Evolutionary conservation across 2,113 vertebrate species (phyloP).

Genomic region (Saguinus imperator): DNA sequence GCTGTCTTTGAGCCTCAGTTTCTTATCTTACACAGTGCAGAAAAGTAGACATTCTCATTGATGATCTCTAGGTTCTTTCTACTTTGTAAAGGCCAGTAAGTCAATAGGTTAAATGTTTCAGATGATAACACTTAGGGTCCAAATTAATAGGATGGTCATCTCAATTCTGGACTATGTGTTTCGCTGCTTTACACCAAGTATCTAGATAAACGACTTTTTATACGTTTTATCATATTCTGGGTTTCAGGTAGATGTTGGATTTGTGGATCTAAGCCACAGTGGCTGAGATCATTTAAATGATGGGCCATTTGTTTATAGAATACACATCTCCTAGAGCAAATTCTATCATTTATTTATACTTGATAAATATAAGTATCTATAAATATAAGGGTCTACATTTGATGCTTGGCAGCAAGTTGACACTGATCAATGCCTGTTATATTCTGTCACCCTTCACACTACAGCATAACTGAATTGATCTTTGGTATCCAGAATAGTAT

Average conservation of each 20-base stretch:
- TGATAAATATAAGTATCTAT: no score
- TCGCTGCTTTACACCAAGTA: not conserved
- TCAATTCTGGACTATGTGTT: not conserved
- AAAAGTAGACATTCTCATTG: not conserved
- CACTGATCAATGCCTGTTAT: not conserved
- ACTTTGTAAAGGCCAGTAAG: not conserved
- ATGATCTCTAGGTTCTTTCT: not conserved
- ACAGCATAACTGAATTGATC: slow-evolving; percentile 19
- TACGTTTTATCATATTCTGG: not conserved
- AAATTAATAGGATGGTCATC: not conserved
- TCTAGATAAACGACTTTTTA: not conserved
- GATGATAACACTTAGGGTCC: not conserved
- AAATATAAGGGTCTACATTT: not conserved
- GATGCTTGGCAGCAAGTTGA: slow-evolving; percentile 21
- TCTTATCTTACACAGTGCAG: not conserved
- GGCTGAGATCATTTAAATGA: not conserved
- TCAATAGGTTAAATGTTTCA: not conserved
- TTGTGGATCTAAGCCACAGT: not conserved
- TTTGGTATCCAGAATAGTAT: slow-evolving; percentile 7
- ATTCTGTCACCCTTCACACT: not conserved
- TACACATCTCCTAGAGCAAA: not conserved
- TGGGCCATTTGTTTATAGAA: not conserved
- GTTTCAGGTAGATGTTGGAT: not conserved
- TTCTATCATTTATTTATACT: not conserved
- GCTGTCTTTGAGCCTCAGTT: not conserved